These are phyloP conservation scores for Papilio polyxenes DNA, from an alignment of 1,140 invertebrate genomes.

Conservation along the genomic window DNA sequence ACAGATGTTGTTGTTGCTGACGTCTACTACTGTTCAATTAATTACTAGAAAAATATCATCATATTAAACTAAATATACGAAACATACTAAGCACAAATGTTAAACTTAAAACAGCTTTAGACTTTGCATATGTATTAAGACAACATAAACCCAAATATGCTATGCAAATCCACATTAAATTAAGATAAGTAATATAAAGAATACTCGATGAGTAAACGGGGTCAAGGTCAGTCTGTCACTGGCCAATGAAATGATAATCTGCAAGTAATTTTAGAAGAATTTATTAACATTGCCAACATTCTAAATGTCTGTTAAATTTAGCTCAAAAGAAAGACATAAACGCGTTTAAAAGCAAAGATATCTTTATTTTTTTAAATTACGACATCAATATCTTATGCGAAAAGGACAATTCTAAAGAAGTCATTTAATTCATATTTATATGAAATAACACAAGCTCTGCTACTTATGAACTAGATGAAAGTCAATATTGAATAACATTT, in stretches of 20 bases:
- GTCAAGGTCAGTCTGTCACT: neutral
- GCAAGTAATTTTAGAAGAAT: neutral
- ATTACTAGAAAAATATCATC: too few relatives aligned
- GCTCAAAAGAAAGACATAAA: neutral
- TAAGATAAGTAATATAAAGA: neutral
- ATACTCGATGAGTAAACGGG: neutral
- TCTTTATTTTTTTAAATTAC: neutral
- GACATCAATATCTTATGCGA: too few relatives aligned
- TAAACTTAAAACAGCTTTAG: neutral
- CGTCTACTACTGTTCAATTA: too few relatives aligned
- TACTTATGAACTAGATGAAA: neutral
- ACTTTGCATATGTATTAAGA: neutral
- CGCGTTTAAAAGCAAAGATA: neutral
- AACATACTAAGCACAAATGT: too few relatives aligned
- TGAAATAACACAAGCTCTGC: neutral
- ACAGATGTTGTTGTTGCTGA: too few relatives aligned
- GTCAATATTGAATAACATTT: neutral
- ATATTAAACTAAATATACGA: too few relatives aligned
- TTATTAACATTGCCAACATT: neutral
- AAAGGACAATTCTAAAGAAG: too few relatives aligned
- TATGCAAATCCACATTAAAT: neutral
- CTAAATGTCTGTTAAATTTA: neutral
- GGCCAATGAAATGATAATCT: neutral
- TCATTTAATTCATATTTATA: too few relatives aligned
- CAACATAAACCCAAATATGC: neutral